phyloP scores from a whole-genome alignment of 2,797 vertebrate genomes.

The Caiman crocodilus region DNA sequence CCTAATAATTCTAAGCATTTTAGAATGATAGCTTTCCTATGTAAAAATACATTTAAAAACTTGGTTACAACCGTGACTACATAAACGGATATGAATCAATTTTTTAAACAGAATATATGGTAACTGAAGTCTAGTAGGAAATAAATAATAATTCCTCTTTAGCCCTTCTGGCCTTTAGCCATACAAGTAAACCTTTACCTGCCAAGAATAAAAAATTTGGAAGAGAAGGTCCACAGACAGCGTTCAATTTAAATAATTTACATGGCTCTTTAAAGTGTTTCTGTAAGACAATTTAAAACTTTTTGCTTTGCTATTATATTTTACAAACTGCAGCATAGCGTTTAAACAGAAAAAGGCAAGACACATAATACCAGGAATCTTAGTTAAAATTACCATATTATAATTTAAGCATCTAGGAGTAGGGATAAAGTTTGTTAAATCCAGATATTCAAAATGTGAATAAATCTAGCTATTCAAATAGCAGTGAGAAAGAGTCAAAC shows the following conservation, averaged over 20 bases:
- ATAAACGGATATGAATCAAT: not conserved
- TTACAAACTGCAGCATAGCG: conserved; percentile 46
- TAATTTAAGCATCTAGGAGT: conserved; percentile 31
- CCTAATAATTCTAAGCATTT: accelerated
- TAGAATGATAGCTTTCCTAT: not conserved
- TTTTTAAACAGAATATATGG: not conserved
- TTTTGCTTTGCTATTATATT: conserved; percentile 54
- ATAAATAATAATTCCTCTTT: conserved; percentile 54
- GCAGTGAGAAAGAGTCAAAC: not conserved
- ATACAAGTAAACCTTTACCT: conserved; percentile 31
- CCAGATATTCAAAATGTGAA: conserved; percentile 7
- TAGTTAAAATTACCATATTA: conserved; percentile 30
- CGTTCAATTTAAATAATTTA: conserved; percentile 75
- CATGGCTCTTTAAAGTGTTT: conserved; percentile 56
- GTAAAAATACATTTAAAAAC: conserved; percentile 26
- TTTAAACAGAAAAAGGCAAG: conserved; percentile 28
- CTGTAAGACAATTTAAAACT: conserved; percentile 48
- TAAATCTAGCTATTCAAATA: conserved; percentile 29
- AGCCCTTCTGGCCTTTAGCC: not conserved
- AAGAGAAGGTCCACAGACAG: conserved; percentile 45
- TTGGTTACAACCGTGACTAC: not conserved
- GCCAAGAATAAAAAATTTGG: conserved; percentile 50
- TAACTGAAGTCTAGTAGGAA: conserved; percentile 27
- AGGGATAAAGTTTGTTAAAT: conserved; percentile 57
- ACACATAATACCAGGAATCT: conserved; percentile 13